Evolutionary conservation across 2,113 vertebrate species (phyloP), one percentile per base, ranked within the genome.

Genomic region (Paramisgurnus dabryanus): DNA sequence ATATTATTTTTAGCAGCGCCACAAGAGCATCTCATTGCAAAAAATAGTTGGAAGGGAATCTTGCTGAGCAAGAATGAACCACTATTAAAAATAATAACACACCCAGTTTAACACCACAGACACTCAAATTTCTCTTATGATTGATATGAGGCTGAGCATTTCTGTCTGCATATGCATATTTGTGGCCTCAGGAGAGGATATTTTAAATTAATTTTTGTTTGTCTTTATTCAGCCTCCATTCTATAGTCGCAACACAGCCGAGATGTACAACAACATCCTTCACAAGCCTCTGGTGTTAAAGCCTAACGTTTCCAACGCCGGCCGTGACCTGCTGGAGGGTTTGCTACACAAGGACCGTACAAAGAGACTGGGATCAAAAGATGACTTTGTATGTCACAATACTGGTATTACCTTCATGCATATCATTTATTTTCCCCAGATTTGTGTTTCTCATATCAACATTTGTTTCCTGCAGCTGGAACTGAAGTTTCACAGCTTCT

Each of bases 201-300:
- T 6, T 50, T 13, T 71, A 15, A 60, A 61, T 74, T 50, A 6
- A 53, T 67, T 7, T 12, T 40, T 80, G 27, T 80, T 6, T 78
- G 6, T 22, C 17, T 18, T 58, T 41, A 63, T 55, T 7, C 65
- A 95, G 94, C 94, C 94, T 1, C 94, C 94, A 0, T 95, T 95
- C 85, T 95, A 95, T 87, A 94, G 93, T 68, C 92, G 93, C 50
- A 94, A 95, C 91, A 94, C 92, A 0, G 91, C 93, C 0, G 93
- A 93, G 89, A 95, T 95, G 94, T 95, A 95, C 90, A 92, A 91
- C 89, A 94, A 94, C 89, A 95, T 95, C 83, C 89, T 95, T 80
- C 87, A 93, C 88, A 93, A 93, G 82, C 49, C 88, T 39, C 91
- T 93, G 0, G 86, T 92, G 40, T 91, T 94, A 64, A 93, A 94